Percentiles rank a stretch among this genome's conserved stretches.
These are phyloP conservation scores for Prunella strophiata DNA, from an alignment of 2,797 vertebrate species.

Conservation along the genomic window DNA sequence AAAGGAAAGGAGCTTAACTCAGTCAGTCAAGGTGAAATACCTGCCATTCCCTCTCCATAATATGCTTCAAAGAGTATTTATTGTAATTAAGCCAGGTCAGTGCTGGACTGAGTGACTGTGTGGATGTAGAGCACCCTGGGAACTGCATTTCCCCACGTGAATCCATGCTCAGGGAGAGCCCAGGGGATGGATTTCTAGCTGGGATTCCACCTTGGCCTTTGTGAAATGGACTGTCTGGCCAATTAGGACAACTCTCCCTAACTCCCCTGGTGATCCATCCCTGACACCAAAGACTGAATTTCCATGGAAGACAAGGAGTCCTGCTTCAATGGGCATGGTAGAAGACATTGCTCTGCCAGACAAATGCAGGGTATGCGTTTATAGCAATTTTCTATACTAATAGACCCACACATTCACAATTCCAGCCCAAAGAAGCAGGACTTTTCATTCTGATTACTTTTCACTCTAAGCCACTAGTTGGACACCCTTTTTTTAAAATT, in stretches of 20 bases:
- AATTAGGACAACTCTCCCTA: neutral
- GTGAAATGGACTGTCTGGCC: neutral
- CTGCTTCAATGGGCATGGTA: neutral
- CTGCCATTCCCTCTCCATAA: neutral
- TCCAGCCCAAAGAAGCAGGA: neutral
- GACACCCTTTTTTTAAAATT: neutral
- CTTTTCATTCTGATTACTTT: neutral
- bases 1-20: neutral
- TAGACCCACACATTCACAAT: neutral
- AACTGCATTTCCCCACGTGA: accelerated
- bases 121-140: neutral
- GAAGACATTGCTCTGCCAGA: neutral
- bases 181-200: neutral
- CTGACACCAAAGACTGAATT: neutral
- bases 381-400: neutral
- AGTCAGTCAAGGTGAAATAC: neutral
- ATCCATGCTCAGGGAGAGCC: neutral
- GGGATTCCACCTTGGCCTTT: neutral
- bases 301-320: neutral
- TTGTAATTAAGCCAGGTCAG: neutral
- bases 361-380: neutral
- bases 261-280: neutral
- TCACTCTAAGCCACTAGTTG: neutral
- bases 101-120: neutral
- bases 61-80: neutral